A percentile compares a stretch with the other conserved stretches of the same genome.
These are phyloP conservation scores for Ditylenchus weischeri DNA, from an alignment of 2,888 invertebrate species.

Conservation along the genomic window DNA sequence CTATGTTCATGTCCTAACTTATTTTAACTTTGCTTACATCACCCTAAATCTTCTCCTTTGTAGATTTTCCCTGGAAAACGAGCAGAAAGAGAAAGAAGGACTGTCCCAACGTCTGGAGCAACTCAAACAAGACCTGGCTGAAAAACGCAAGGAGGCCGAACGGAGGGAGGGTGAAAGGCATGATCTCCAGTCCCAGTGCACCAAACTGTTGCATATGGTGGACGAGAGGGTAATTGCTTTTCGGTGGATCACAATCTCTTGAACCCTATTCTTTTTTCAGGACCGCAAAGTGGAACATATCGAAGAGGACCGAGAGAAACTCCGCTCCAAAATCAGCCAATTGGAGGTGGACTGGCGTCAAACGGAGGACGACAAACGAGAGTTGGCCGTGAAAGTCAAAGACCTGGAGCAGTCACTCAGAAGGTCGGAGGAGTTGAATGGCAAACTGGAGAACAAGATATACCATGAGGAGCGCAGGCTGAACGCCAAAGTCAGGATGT, in stretches of 20 bases:
- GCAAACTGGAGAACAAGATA: conserved; percentile 27
- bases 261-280: conserved; percentile 7
- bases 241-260: not conserved
- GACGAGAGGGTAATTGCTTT: conserved; percentile 25
- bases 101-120: conserved; percentile 26
- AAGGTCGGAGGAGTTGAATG: conserved; percentile 30
- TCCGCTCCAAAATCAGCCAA: conserved; percentile 23
- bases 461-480: conserved; percentile 32
- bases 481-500: conserved; percentile 21
- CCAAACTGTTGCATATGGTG: conserved; percentile 28
- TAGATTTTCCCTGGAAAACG: conserved; percentile 24
- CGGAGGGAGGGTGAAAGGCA: conserved; percentile 22
- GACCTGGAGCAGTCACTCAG: conserved; percentile 29
- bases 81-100: conserved; percentile 27
- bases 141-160: conserved; percentile 28
- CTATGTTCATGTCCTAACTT: too few relatives aligned
- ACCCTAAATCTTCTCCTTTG: not conserved
- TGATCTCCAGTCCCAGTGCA: conserved; percentile 26
- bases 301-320: conserved; percentile 30
- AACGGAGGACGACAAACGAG: conserved; percentile 30
- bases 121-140: conserved; percentile 27
- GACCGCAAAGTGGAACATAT: conserved; percentile 29
- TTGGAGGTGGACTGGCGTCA: conserved; percentile 21
- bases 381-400: conserved; percentile 13
- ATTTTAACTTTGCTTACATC: not conserved